phyloP scores from a whole-genome alignment of 2,888 invertebrate genomes.

The Biston stratarius region DNA sequence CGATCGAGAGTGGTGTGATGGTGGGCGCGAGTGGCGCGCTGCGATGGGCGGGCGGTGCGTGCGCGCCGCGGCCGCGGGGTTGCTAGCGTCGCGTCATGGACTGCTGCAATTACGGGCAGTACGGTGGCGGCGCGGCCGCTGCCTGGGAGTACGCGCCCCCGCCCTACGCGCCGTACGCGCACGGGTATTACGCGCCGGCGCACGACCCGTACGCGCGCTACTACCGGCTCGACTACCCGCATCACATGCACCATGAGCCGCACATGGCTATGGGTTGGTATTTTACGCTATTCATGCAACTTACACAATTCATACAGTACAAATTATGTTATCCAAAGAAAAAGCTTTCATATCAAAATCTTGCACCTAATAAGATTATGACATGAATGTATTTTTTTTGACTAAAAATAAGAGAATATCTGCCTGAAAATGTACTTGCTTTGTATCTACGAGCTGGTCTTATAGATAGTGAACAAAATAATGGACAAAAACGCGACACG shows the following conservation, averaged over 20 bases:
- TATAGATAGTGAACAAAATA: no score
- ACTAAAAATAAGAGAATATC: no score
- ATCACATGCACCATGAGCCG: slow-evolving; percentile 79
- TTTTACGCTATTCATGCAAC: slow-evolving; percentile 1
- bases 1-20: slow-evolving; percentile 43
- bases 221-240: slow-evolving; percentile 81
- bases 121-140: slow-evolving; percentile 75
- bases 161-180: slow-evolving; percentile 66
- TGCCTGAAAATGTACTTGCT: no score
- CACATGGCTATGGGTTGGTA: slow-evolving; percentile 79
- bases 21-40: slow-evolving; percentile 52
- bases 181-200: slow-evolving; percentile 70
- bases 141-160: slow-evolving; percentile 64
- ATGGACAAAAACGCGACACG: no score
- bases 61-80: slow-evolving; percentile 66
- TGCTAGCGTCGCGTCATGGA: slow-evolving; percentile 76
- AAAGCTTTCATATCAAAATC: no score
- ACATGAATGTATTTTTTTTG: no score
- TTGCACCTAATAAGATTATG: no score
- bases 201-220: slow-evolving; percentile 80
- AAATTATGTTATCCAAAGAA: not conserved
- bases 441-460: no score
- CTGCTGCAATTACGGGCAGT: slow-evolving; percentile 84
- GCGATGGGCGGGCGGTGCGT: slow-evolving; percentile 62
- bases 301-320: not conserved